A percentile compares a stretch with the other conserved stretches of the same genome.
phyloP scores from a whole-genome alignment of 2,888 invertebrate genomes.

The Philaethria dido region DNA sequence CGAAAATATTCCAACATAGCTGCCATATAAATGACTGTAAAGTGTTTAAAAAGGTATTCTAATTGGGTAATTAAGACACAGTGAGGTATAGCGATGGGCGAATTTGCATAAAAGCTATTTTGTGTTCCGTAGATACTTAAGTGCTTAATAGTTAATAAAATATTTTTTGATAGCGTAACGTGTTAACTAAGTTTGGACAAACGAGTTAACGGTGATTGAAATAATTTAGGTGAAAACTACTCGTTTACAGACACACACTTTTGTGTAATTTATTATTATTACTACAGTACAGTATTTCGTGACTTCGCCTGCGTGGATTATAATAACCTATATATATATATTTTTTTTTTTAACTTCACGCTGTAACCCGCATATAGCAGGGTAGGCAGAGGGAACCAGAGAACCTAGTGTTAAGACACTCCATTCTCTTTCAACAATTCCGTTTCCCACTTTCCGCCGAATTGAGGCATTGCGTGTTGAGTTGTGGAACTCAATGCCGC shows the following conservation, averaged over 20 bases:
- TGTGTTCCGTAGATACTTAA: slow-evolving; percentile 36
- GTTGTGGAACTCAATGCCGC: no score
- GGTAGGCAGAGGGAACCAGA: no score
- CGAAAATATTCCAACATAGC: neutral
- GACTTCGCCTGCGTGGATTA: no score
- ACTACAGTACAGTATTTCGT: no score
- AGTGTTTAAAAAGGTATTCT: neutral
- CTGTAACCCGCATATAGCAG: no score
- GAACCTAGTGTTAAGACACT: no score
- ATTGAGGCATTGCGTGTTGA: no score
- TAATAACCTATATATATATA: no score
- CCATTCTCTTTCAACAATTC: no score
- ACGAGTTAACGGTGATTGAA: neutral
- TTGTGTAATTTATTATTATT: neutral
- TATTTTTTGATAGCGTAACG: neutral
- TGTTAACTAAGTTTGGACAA: neutral
- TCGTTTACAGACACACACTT: neutral
- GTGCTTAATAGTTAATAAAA: slow-evolving; percentile 2
- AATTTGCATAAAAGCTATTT: slow-evolving; percentile 42
- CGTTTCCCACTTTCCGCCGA: no score
- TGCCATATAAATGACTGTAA: neutral
- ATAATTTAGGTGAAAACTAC: neutral
- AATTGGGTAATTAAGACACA: neutral
- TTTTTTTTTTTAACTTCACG: neutral
- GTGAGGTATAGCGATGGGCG: slow-evolving; percentile 21